These are phyloP conservation scores for Pipistrellus kuhlii DNA, from an alignment of 2,797 vertebrate genomes.

Conservation along the genomic window DNA sequence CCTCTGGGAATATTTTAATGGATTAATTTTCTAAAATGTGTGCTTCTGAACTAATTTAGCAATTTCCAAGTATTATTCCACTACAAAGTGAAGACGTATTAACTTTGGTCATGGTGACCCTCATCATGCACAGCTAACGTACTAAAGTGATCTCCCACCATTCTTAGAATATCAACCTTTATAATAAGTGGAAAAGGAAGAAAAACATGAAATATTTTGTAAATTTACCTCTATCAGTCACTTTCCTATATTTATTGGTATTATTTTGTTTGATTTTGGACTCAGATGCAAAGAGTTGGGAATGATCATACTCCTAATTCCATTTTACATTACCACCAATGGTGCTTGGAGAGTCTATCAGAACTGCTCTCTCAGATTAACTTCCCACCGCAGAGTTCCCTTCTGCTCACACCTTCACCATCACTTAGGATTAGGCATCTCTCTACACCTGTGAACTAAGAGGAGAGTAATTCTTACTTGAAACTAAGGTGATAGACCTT, in stretches of 20 bases:
- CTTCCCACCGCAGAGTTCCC: background rate
- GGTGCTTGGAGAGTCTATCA: background rate
- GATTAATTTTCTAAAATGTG: background rate
- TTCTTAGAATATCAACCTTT: background rate
- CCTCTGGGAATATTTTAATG: background rate
- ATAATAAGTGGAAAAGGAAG: background rate
- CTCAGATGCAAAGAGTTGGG: background rate
- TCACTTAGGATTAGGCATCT: background rate
- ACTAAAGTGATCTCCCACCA: background rate
- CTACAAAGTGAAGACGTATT: background rate
- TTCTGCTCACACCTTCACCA: background rate
- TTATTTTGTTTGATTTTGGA: conserved; percentile 23
- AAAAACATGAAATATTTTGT: background rate
- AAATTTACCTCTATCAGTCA: background rate
- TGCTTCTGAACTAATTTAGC: background rate
- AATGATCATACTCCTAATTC: background rate
- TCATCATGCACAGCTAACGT: background rate
- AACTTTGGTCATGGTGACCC: background rate
- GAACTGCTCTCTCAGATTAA: background rate
- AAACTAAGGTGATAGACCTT: background rate
- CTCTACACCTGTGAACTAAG: background rate
- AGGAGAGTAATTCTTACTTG: background rate
- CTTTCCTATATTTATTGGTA: background rate
- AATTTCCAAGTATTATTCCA: background rate
- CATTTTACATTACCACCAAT: background rate